Conservation (phyloP, 2,797 vertebrate species). For the Podarcis siculus region DNA sequence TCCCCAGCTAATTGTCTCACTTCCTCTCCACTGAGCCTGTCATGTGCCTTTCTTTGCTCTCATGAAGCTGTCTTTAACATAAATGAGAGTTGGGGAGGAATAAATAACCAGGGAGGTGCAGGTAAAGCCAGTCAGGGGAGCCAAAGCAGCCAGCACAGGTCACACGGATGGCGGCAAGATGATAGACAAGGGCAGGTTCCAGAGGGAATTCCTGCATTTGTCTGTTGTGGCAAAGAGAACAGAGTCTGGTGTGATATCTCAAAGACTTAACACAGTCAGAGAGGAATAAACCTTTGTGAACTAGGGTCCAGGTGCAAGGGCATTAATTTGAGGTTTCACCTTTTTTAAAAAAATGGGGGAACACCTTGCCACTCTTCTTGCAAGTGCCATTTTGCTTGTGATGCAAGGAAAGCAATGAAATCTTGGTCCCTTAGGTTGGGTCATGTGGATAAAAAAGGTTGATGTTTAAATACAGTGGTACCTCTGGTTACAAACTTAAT, state of each 20-base stretch:
- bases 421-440: not conserved
- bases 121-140: not conserved
- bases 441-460: not conserved
- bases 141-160: not conserved
- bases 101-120: not conserved
- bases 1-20: not conserved
- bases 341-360: not conserved
- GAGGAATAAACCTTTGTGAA: not conserved
- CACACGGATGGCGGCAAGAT: not conserved
- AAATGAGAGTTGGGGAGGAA: not conserved
- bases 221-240: not conserved
- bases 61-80: not conserved
- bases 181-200: not conserved
- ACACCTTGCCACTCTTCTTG: too few relatives aligned
- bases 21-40: not conserved
- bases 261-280: not conserved
- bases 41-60: not conserved
- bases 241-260: not conserved
- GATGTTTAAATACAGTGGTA: not conserved
- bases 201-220: not conserved
- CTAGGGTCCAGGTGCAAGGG: not conserved
- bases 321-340: not conserved
- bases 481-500: too few relatives aligned
- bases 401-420: not conserved
- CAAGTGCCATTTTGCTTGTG: not conserved